Evolutionary conservation across 2,888 invertebrate genomes (phyloP).

Genomic region (Latheticus oryzae): DNA sequence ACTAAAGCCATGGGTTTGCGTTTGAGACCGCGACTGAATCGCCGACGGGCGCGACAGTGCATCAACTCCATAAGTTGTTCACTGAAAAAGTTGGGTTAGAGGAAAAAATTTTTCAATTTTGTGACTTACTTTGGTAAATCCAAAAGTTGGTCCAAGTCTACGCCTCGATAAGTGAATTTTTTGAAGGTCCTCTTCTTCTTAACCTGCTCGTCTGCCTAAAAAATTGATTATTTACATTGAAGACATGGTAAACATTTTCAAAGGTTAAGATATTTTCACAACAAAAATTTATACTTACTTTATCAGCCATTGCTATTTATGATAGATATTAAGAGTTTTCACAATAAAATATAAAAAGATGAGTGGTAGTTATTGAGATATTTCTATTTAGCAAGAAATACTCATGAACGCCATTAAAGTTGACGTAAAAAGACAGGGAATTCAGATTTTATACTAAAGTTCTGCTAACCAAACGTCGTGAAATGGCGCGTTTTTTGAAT

Average conservation of each 20-base stretch:
- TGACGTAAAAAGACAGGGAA: conserved; percentile 32
- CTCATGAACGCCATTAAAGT: conserved; percentile 40
- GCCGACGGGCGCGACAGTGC: conserved; percentile 92
- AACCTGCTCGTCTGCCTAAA: conserved; percentile 83
- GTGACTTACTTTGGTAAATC: conserved; percentile 98
- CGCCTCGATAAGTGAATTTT: conserved; percentile 99
- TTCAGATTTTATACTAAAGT: conserved; percentile 25
- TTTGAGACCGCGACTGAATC: conserved; percentile 94
- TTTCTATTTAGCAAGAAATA: conserved; percentile 27
- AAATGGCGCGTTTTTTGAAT: no score
- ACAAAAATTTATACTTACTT: conserved; percentile 57
- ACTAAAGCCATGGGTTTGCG: conserved; percentile 94
- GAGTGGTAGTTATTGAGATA: conserved; percentile 20
- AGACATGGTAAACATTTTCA: no score
- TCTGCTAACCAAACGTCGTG: no score
- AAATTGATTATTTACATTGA: no score
- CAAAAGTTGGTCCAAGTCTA: conserved; percentile 98
- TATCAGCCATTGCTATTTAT: conserved; percentile 60
- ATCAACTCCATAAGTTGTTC: conserved; percentile 97
- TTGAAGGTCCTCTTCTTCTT: conserved; percentile 99
- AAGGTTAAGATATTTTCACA: background rate
- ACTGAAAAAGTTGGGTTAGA: conserved; percentile 70
- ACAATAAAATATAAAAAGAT: conserved; percentile 20
- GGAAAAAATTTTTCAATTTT: conserved; percentile 53
- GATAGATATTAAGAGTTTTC: conserved; percentile 12